phyloP scores from a whole-genome alignment of 2,888 invertebrate species.

The Drosophila incognita region DNA sequence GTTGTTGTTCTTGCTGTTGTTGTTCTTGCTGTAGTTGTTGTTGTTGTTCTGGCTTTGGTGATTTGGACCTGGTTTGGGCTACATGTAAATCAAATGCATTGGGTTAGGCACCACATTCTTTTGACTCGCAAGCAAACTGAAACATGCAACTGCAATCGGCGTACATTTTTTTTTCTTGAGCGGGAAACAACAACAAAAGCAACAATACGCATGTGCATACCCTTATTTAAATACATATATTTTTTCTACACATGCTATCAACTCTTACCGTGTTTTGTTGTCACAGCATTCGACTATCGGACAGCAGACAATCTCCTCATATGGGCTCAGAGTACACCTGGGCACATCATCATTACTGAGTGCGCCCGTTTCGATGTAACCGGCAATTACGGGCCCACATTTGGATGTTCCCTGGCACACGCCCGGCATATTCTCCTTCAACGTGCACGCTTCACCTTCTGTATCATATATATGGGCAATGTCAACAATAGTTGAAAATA shows the following conservation, averaged over 20 bases:
- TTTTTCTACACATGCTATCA: background rate
- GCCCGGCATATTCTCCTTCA: conserved; percentile 56
- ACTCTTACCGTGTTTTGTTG: conserved; percentile 33
- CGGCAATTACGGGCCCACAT: conserved; percentile 56
- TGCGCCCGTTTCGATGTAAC: conserved; percentile 48
- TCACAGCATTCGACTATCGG: conserved; percentile 38
- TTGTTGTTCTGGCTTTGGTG: conserved; percentile 16
- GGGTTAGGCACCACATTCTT: conserved; percentile 30
- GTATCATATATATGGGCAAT: conserved; percentile 1
- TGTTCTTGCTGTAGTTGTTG: conserved; percentile 13
- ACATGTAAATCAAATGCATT: conserved; percentile 40
- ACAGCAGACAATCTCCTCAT: conserved; percentile 79
- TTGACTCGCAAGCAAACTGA: conserved; percentile 12
- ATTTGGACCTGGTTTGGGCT: conserved; percentile 37
- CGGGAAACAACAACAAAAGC: conserved; percentile 15
- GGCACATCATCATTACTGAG: conserved; percentile 59
- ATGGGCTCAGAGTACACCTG: conserved; percentile 66
- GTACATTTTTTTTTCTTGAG: background rate
- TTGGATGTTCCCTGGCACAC: conserved; percentile 58
- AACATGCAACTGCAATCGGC: conserved; percentile 46
- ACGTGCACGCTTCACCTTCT: conserved; percentile 59
- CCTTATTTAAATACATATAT: background rate
- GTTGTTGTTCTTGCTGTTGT: conserved; percentile 14
- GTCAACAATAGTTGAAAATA: no score
- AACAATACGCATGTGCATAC: background rate